Percentiles rank a stretch among this genome's conserved stretches.
phyloP scores from a whole-genome alignment of 1,140 invertebrate genomes.

The Drosophila ficusphila region DNA sequence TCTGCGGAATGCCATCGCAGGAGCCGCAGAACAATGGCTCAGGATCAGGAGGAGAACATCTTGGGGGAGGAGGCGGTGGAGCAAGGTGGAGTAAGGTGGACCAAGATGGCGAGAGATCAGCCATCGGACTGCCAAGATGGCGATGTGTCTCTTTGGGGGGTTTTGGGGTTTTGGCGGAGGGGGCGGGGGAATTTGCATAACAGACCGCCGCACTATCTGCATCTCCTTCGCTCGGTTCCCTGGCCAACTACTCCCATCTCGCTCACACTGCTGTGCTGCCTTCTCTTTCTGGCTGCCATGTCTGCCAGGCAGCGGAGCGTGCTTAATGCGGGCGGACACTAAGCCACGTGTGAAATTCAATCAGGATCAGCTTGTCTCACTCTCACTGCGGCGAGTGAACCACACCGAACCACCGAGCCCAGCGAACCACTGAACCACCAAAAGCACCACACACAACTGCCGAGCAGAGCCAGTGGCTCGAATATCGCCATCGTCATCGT shows the following conservation, averaged over 20 bases:
- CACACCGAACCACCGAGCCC: not conserved
- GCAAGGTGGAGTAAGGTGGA: constrained; percentile 3
- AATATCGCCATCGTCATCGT: constrained; percentile 63
- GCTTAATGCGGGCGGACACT: constrained; percentile 82
- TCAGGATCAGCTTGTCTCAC: constrained; percentile 40
- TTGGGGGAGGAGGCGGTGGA: not conserved
- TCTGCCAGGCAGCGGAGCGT: no score
- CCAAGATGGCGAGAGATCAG: constrained; percentile 76
- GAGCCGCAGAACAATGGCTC: constrained; percentile 73
- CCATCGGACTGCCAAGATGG: constrained; percentile 69
- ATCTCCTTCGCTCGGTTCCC: constrained; percentile 16
- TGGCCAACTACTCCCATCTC: not conserved
- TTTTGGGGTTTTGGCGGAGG: not conserved
- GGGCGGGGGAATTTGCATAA: constrained; percentile 41
- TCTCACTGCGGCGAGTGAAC: constrained; percentile 22
- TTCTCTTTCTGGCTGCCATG: constrained; percentile 3
- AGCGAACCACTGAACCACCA: not conserved
- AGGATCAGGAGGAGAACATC: constrained; percentile 10
- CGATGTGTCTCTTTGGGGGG: constrained; percentile 54
- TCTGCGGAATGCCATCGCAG: constrained; percentile 77
- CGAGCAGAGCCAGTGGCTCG: constrained; percentile 39
- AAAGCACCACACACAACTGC: not conserved
- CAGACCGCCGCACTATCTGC: constrained; percentile 25
- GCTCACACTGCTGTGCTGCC: not conserved
- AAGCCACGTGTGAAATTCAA: constrained; percentile 83